Evolutionary conservation across 1,140 invertebrate species (phyloP).

Genomic region (Conus betulinus): DNA sequence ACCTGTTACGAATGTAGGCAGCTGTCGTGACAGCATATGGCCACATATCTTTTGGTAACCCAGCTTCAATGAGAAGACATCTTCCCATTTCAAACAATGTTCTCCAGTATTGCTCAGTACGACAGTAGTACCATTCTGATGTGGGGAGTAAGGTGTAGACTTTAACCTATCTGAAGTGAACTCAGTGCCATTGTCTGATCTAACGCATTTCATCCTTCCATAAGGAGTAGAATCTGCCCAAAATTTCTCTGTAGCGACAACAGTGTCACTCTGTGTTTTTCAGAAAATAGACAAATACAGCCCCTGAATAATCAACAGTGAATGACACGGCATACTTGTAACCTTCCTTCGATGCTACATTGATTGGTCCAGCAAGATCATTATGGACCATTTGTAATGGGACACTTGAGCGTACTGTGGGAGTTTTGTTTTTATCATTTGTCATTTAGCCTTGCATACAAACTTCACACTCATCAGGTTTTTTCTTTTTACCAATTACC

Average conservation of each 20-base stretch:
- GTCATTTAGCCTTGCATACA: not conserved
- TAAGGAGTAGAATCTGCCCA: not conserved
- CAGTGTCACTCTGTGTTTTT: not conserved
- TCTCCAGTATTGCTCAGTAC: not conserved
- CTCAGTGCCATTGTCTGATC: not conserved
- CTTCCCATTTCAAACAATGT: conserved; percentile 14
- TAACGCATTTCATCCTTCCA: not conserved
- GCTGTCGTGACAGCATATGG: not conserved
- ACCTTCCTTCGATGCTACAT: not conserved
- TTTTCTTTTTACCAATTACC: not conserved
- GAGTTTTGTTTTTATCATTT: not conserved
- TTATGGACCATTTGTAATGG: not conserved
- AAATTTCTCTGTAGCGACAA: not conserved
- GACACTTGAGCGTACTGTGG: not conserved
- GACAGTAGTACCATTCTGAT: not conserved
- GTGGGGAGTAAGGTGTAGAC: too few species aligned
- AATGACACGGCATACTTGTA: not conserved
- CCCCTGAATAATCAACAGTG: not conserved
- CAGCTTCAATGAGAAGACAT: not conserved
- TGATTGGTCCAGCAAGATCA: not conserved
- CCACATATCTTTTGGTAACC: not conserved
- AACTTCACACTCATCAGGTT: not conserved
- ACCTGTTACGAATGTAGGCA: too few species aligned
- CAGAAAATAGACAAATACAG: not conserved
- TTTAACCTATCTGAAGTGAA: not conserved